A percentile compares a stretch with the other conserved stretches of the same genome.
phyloP scores from a whole-genome alignment of 2,888 invertebrate genomes.

The Drepana falcataria region DNA sequence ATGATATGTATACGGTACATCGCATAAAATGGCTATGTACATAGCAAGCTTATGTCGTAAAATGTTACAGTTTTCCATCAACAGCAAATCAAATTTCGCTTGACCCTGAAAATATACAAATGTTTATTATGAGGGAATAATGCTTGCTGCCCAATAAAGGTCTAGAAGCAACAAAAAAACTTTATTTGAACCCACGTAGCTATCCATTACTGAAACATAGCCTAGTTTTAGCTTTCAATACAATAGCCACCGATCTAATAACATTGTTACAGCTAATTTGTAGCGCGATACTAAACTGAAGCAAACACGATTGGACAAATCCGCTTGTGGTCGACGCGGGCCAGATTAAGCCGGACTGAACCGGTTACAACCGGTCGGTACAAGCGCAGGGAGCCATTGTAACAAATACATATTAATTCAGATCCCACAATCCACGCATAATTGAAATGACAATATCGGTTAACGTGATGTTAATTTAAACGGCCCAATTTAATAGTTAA shows the following conservation, averaged over 20 bases:
- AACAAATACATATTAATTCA: constrained; percentile 38
- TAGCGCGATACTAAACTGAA: constrained; percentile 20
- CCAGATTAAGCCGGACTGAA: constrained; percentile 33
- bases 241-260: constrained; percentile 2
- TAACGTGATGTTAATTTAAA: constrained; percentile 39
- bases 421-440: constrained; percentile 26
- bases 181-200: too few relatives aligned
- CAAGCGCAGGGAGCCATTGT: constrained; percentile 14
- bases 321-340: constrained; percentile 30
- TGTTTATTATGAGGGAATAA: too few relatives aligned
- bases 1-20: too few relatives aligned
- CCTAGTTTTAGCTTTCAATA: constrained; percentile 2
- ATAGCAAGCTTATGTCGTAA: not conserved
- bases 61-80: not conserved
- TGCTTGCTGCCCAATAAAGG: too few relatives aligned
- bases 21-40: not conserved
- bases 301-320: constrained; percentile 34
- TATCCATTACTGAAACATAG: too few relatives aligned
- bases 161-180: too few relatives aligned
- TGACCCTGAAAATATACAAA: not conserved
- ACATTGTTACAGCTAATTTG: constrained; percentile 10
- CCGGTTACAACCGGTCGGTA: constrained; percentile 20
- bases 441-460: constrained; percentile 41
- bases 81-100: not conserved
- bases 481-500: constrained; percentile 36